A percentile compares a stretch with the other conserved stretches of the same genome.
phyloP scores from a whole-genome alignment of 1,140 invertebrate species.

The Berghia stephanieae region DNA sequence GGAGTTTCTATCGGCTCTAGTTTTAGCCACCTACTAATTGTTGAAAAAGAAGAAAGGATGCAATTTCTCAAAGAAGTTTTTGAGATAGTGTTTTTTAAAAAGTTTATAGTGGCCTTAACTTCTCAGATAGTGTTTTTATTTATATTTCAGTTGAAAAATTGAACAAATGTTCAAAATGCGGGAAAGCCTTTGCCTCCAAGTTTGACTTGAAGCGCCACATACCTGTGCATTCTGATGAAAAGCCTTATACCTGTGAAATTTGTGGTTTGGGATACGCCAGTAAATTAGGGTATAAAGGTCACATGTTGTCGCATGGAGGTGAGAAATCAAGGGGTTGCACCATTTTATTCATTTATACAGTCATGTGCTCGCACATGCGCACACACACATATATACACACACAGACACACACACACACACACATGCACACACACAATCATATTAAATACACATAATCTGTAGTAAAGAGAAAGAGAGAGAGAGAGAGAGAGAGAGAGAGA shows the following conservation, averaged over 20 bases:
- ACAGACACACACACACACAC: not conserved
- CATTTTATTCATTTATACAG: not conserved
- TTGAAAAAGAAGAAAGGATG: too few relatives aligned
- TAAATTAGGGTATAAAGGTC: constrained; percentile 13
- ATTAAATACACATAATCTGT: not conserved
- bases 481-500: not conserved
- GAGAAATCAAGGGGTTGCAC: not conserved
- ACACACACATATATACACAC: not conserved
- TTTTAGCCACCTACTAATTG: too few relatives aligned
- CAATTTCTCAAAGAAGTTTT: too few relatives aligned
- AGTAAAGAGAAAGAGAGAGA: not conserved
- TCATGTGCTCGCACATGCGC: not conserved
- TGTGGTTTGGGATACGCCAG: constrained; percentile 14
- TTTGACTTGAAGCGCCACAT: constrained; percentile 18
- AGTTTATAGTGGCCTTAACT: too few relatives aligned
- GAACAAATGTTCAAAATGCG: constrained; percentile 20
- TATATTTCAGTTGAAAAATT: too few relatives aligned
- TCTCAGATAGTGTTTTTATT: too few relatives aligned
- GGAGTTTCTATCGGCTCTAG: too few relatives aligned
- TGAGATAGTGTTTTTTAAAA: too few relatives aligned
- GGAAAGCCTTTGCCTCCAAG: constrained; percentile 24
- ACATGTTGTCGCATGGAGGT: constrained; percentile 23
- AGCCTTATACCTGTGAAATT: constrained; percentile 20
- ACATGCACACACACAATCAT: not conserved
- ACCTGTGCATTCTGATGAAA: constrained; percentile 28